Evolutionary conservation across 2,113 vertebrate genomes (phyloP).

Genomic region (Alosa alosa): DNA sequence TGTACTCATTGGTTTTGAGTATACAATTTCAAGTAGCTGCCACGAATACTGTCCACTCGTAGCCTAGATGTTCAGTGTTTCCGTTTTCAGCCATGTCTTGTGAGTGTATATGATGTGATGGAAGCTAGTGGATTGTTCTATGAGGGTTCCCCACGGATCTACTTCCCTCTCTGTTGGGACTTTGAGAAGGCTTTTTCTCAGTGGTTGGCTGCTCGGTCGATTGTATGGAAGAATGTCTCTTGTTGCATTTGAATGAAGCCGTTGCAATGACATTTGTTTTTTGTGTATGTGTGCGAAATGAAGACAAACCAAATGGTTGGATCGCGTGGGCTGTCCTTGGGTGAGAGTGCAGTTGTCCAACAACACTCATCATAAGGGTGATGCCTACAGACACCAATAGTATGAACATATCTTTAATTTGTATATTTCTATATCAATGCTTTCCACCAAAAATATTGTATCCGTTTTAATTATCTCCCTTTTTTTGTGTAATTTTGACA

Average conservation of each 20-base stretch:
- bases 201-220: background rate
- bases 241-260: background rate
- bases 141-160: background rate
- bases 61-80: background rate
- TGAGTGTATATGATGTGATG: background rate
- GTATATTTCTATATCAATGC: background rate
- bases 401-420: background rate
- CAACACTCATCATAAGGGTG: background rate
- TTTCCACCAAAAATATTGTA: conserved; percentile 7
- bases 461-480: background rate
- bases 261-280: background rate
- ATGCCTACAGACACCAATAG: background rate
- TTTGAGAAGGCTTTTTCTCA: background rate
- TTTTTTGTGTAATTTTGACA: background rate
- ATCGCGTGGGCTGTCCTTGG: background rate
- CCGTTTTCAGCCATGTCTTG: background rate
- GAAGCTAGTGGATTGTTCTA: background rate
- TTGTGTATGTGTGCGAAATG: background rate
- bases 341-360: background rate
- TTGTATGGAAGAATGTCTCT: background rate
- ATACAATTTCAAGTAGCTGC: background rate
- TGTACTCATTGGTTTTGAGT: background rate
- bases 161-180: background rate
- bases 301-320: background rate
- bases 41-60: background rate